Percentiles rank a stretch among this genome's conserved stretches.
These are phyloP conservation scores for Callaeas wilsoni DNA, from an alignment of 2,113 vertebrate genomes.

Conservation along the genomic window DNA sequence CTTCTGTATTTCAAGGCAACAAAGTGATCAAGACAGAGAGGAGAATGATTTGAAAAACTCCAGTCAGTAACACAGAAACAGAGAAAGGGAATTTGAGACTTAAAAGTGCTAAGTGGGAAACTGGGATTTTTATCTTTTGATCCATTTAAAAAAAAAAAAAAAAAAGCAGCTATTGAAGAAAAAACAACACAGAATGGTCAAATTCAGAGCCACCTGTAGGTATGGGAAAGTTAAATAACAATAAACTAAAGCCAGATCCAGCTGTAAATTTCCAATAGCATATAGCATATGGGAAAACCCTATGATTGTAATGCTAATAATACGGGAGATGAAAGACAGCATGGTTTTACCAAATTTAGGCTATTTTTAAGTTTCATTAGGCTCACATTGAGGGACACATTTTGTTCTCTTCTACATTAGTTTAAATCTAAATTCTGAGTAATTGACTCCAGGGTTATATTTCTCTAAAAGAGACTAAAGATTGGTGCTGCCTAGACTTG, in stretches of 20 bases:
- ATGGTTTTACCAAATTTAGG: background rate
- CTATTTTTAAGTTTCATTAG: background rate
- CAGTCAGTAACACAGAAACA: background rate
- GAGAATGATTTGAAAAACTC: background rate
- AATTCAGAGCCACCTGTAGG: background rate
- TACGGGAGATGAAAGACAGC: background rate
- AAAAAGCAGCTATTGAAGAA: background rate
- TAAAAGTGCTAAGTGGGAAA: background rate
- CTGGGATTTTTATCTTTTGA: background rate
- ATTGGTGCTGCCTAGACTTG: background rate
- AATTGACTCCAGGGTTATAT: background rate
- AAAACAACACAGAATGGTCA: background rate
- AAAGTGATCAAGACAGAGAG: background rate
- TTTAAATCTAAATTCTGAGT: background rate
- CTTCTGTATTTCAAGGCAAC: background rate
- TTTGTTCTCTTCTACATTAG: background rate
- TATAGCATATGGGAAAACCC: background rate
- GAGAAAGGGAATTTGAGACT: background rate
- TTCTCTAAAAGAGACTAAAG: background rate
- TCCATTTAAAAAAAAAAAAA: background rate
- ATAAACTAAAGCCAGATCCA: background rate
- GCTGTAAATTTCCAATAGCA: background rate
- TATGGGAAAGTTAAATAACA: background rate
- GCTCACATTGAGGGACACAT: background rate
- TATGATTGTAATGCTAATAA: background rate